These are phyloP conservation scores for Ladona fulva DNA, from an alignment of 1,140 invertebrate species.

Conservation along the genomic window DNA sequence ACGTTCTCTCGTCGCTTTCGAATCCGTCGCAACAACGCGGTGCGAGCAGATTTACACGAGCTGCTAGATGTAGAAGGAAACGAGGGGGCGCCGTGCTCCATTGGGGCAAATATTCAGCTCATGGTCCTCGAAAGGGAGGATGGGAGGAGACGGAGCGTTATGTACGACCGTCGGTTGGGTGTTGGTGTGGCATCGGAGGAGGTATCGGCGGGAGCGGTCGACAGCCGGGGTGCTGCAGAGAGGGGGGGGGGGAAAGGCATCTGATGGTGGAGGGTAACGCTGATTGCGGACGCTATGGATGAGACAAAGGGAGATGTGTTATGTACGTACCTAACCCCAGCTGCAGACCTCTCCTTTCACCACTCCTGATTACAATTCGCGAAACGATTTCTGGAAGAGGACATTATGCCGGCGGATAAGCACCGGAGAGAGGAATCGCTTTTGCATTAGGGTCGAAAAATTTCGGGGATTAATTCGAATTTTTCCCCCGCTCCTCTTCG, in stretches of 20 bases:
- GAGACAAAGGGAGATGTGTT: background rate
- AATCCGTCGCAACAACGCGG: background rate
- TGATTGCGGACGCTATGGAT: background rate
- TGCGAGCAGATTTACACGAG: background rate
- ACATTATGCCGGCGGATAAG: too few species aligned
- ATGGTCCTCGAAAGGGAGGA: background rate
- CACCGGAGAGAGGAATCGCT: too few species aligned
- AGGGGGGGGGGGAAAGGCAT: background rate
- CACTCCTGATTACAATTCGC: too few species aligned
- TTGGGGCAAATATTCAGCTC: background rate
- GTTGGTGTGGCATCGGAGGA: too few species aligned
- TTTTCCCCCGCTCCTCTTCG: too few species aligned
- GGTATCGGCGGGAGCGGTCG: background rate
- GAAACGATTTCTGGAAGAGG: too few species aligned
- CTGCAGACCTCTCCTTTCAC: too few species aligned
- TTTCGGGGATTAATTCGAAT: too few species aligned
- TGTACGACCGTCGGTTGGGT: background rate
- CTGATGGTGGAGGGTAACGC: background rate
- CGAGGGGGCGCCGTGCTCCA: background rate
- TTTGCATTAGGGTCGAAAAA: too few species aligned
- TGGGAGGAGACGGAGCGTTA: background rate
- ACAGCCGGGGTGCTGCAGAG: too few species aligned
- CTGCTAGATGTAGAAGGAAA: background rate
- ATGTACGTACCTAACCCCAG: background rate
- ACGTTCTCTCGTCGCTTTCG: background rate